phyloP scores from a whole-genome alignment of 2,888 invertebrate species.

The Trachelus tabidus region DNA sequence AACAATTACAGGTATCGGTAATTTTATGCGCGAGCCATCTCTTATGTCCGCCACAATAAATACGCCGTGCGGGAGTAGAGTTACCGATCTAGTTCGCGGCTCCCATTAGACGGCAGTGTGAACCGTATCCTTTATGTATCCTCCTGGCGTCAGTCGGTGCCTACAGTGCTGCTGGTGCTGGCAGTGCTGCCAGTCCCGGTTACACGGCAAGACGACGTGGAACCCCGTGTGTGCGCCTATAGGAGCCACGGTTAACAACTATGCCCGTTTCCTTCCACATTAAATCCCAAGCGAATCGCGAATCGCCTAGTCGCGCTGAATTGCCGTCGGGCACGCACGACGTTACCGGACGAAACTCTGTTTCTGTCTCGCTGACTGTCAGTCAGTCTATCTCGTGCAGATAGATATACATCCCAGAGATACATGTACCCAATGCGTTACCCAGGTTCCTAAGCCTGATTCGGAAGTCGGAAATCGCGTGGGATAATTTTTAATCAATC shows the following conservation, averaged over 20 bases:
- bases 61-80: conserved; percentile 38
- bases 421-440: neutral
- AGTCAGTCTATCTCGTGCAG: neutral
- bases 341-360: neutral
- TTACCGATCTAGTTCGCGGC: conserved; percentile 54
- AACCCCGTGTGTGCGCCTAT: conserved; percentile 16
- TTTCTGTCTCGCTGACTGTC: neutral
- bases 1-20: conserved; percentile 57
- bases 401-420: neutral
- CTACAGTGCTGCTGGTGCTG: no score
- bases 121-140: conserved; percentile 52
- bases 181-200: no score
- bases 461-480: no score
- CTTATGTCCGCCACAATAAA: conserved; percentile 52
- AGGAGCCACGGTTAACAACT: conserved; percentile 37
- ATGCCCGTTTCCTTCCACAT: conserved; percentile 56
- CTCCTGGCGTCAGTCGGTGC: conserved; percentile 9
- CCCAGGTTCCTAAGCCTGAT: neutral
- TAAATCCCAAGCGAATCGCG: conserved; percentile 48
- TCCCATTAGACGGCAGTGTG: conserved; percentile 55
- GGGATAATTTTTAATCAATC: no score
- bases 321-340: conserved; percentile 56
- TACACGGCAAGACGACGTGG: conserved; percentile 4
- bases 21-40: conserved; percentile 58
- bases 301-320: conserved; percentile 49